Percentiles rank a stretch among this genome's conserved stretches.
Evolutionary conservation across 1,140 invertebrate species (phyloP).

Genomic region (Probaryconus sp.): DNA sequence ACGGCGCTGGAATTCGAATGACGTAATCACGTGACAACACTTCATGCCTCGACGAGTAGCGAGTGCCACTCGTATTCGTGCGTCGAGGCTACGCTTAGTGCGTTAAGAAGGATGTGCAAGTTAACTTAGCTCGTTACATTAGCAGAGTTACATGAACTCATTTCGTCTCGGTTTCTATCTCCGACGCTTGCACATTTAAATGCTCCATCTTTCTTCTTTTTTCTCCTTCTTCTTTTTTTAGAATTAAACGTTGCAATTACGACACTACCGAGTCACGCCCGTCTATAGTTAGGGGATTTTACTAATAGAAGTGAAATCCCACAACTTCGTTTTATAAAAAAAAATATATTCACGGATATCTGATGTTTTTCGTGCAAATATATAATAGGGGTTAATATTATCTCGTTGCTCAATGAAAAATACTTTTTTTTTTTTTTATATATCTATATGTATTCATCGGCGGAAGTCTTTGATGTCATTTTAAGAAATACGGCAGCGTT

Average conservation of each 20-base stretch:
- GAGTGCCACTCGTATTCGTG: conserved; percentile 50
- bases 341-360: background rate
- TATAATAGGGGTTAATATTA: no score
- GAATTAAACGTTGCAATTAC: conserved; percentile 39
- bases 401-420: no score
- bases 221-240: conserved; percentile 42
- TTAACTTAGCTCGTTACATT: conserved; percentile 76
- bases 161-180: conserved; percentile 64
- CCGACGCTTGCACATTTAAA: conserved; percentile 21
- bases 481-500: no score
- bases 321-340: conserved; percentile 13
- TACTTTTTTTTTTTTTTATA: no score
- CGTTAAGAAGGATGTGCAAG: conserved; percentile 78
- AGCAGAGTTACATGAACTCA: conserved; percentile 75
- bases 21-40: conserved; percentile 58
- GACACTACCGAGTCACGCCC: conserved; percentile 40
- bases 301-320: conserved; percentile 28
- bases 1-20: conserved; percentile 51
- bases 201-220: conserved; percentile 9
- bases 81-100: conserved; percentile 65
- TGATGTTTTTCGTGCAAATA: no score
- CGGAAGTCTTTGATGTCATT: no score
- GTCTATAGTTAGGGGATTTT: conserved; percentile 26
- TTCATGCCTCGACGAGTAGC: conserved; percentile 46
- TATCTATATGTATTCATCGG: no score